Base-by-base conservation (phyloP, 1,140 invertebrate genomes). In the Drosophila tropicalis region DNA sequence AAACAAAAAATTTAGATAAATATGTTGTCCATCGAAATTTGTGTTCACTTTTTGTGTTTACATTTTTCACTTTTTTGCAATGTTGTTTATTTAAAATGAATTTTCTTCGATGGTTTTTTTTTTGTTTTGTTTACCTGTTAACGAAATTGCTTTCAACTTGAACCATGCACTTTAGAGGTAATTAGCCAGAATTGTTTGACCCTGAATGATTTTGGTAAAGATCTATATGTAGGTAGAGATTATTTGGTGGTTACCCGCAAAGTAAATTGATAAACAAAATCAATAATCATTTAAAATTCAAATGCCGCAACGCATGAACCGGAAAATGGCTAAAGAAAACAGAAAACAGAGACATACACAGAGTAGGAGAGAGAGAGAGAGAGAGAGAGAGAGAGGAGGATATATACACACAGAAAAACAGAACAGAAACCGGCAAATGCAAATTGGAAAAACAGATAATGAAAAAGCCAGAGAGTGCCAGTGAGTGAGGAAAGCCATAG, bases 401-500 rank as follows among this genome's bases (percentile, higher is more conserved):
- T 36, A 29, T 29, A 29, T 29, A 29, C 29, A 29, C 29, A 29
- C 29, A 29, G 61, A 51, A 67, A 80, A 72, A 76, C 74, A 19
- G 44, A 51, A 70, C 57, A 72, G 56, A 83, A 62, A 69, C 80
- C 62, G 79, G 79, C 83, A 57, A 82, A 86, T 83, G 79, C 76
- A 84, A 87, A 89, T 84, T 89, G 84, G 77, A 70, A 89, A 89
- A 87, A 72, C 84, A 89, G 84, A 87, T 89, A 87, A 89, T 87
- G 84, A 89, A 87, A 87, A 83, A 72, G 13, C 60, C 41, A 67
- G 29, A 60, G 13, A 68, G 60, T 57, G 54, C n/a, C 29, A 34
- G 47, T 29, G 25, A 76, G 81, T 55, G 54, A 51, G 72, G 60
- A 44, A 51, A 13, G 36, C 67, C 62, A 51, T 62, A 44, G 67